Conservation (phyloP, 30 jellyfish, hydroid and myxozoan species). For the Calvadosia cruxmelitensis region DNA sequence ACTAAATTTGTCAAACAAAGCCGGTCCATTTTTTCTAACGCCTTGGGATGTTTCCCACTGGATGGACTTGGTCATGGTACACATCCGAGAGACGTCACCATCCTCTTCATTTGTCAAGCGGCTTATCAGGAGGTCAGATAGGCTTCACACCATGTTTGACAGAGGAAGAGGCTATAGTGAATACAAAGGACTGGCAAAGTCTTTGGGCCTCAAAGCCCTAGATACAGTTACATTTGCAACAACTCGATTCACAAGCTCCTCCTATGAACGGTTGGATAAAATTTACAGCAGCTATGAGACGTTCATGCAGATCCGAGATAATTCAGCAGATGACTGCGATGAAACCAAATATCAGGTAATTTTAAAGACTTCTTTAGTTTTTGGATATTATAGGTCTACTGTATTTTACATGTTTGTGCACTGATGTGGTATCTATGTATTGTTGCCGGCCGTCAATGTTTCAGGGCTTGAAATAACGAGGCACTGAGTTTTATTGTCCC, state of each 20-base stretch:
- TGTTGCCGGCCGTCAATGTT: too few relatives aligned
- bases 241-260: conserved; percentile 18
- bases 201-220: conserved; percentile 22
- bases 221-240: conserved; percentile 22
- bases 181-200: conserved; percentile 21
- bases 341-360: conserved; percentile 7
- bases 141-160: conserved; percentile 13
- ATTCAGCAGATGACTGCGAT: conserved; percentile 8
- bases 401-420: too few relatives aligned
- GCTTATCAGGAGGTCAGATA: conserved; percentile 8
- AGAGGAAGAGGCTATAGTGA: conserved; percentile 16
- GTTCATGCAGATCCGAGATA: conserved; percentile 6
- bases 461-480: too few relatives aligned
- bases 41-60: conserved; percentile 36
- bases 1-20: background rate
- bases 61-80: conserved; percentile 28
- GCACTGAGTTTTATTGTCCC: too few relatives aligned
- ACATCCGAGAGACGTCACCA: background rate
- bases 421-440: too few relatives aligned
- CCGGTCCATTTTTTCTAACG: conserved; percentile 4
- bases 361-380: too few relatives aligned
- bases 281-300: conserved; percentile 7
- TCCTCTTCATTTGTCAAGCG: conserved; percentile 3
- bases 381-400: too few relatives aligned
- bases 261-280: conserved; percentile 32